These are phyloP conservation scores for Phocides pigmalion DNA, from an alignment of 1,140 invertebrate genomes.

Conservation along the genomic window DNA sequence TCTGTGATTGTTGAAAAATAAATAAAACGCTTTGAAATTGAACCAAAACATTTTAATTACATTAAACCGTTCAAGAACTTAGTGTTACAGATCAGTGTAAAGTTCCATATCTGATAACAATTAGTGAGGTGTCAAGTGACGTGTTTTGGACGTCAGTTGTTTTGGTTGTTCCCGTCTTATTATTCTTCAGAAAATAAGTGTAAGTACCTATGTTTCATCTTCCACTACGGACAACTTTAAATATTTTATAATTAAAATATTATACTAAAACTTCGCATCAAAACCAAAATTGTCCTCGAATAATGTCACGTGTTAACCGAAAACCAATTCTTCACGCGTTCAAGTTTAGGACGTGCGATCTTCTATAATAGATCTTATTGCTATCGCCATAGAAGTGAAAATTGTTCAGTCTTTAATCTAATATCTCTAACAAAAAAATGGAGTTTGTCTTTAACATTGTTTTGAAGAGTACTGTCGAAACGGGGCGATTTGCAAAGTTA, in stretches of 20 bases:
- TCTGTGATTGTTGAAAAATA: slow-evolving; percentile 22
- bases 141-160: slow-evolving; percentile 33
- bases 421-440: slow-evolving; percentile 36
- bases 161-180: slow-evolving; percentile 35
- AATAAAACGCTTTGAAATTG: neutral
- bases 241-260: too few species aligned
- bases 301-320: slow-evolving; percentile 2
- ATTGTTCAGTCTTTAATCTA: slow-evolving; percentile 5
- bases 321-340: slow-evolving; percentile 5
- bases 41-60: slow-evolving; percentile 29
- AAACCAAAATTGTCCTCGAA: neutral
- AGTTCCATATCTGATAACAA: slow-evolving; percentile 45
- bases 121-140: slow-evolving; percentile 53
- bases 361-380: slow-evolving; percentile 30
- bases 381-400: slow-evolving; percentile 22
- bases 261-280: neutral
- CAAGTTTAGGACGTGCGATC: neutral
- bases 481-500: slow-evolving; percentile 37
- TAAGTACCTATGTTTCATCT: slow-evolving; percentile 38
- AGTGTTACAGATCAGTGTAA: slow-evolving; percentile 40
- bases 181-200: slow-evolving; percentile 26
- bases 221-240: too few species aligned
- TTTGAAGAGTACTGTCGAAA: slow-evolving; percentile 41
- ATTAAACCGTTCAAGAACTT: slow-evolving; percentile 36
- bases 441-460: slow-evolving; percentile 40